Base-by-base conservation (phyloP, 2,797 vertebrate genomes). In the Gouania willdenowi region DNA sequence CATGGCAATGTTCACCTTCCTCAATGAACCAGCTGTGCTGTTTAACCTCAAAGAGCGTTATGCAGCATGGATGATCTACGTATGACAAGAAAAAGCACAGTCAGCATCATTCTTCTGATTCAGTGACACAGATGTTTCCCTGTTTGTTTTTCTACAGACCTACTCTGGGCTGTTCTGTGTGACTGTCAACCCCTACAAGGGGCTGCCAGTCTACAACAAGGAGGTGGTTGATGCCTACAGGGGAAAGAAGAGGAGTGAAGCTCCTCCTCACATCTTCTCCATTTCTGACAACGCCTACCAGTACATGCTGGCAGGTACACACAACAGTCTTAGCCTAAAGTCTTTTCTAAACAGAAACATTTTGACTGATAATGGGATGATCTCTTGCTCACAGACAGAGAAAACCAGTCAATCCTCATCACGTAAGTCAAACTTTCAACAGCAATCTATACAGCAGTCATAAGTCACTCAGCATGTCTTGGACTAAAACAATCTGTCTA, bases 381-480 rank as follows among this genome's bases (percentile, higher is more conserved):
- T 25, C 17, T 63, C 8, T 20, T 20, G 18, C 24, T 34, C 7
- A 23, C 72, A 93, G 91, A 93, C 52, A 83, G 91, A 50, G 91
- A 93, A 75, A 93, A 93, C 53, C 92, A 94, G 83, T 93, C 92
- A 25, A 90, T 94, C 75, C 88, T 94, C 17, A 94, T 94, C 82
- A 94, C 92, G 92, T 94, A 65, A 88, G 92, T 86, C 5, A 35
- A n/a, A 30, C 9, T 26, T 6, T 3, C 10, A 15, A 19, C 3
- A 20, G 1, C 20, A 0, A 40, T 21, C 1, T 34, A 8, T 29
- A 19, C 6, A 41, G 9, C 6, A 10, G 8, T 13, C 14, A 21
- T 9, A 8, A n/a, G 1, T 51, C 2, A 13, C n/a, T n/a, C n/a
- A n/a, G n/a, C 11, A 13, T 5, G 5, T 15, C 6, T 22, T 9